Conservation (phyloP, 2,888 invertebrate species). For the Philhelius pedissequus region DNA sequence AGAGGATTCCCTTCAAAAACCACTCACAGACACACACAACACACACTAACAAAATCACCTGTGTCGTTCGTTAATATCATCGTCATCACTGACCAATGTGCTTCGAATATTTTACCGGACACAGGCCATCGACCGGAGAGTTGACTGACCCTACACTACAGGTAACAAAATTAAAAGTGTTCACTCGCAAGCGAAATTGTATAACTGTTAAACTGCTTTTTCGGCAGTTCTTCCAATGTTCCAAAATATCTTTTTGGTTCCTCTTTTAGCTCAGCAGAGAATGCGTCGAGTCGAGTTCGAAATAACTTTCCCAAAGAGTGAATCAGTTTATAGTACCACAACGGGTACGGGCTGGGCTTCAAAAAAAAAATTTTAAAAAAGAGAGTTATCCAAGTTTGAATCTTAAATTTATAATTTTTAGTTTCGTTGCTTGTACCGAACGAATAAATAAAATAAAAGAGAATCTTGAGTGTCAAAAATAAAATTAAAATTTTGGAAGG, state of each 20-base stretch:
- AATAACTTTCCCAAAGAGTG: constrained; percentile 63
- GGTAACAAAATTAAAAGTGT: constrained; percentile 71
- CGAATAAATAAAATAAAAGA: constrained; percentile 12
- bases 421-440: neutral
- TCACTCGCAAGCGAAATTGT: constrained; percentile 71
- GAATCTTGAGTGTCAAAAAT: neutral
- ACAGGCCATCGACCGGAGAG: constrained; percentile 64
- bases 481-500: neutral
- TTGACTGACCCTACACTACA: constrained; percentile 56
- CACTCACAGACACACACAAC: constrained; percentile 3
- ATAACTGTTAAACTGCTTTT: constrained; percentile 70
- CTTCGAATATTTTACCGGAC: constrained; percentile 21
- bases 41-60: constrained; percentile 18
- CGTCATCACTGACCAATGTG: constrained; percentile 49
- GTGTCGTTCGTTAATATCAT: constrained; percentile 6
- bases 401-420: constrained; percentile 35
- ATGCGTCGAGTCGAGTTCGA: neutral
- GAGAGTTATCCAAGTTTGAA: constrained; percentile 23
- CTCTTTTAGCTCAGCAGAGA: constrained; percentile 22
- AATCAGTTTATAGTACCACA: neutral
- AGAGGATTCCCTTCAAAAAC: constrained; percentile 22
- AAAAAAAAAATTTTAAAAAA: neutral
- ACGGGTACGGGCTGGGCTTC: neutral
- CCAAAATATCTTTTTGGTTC: constrained; percentile 41
- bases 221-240: constrained; percentile 40